Evolutionary conservation across 2,113 vertebrate genomes (phyloP).

Genomic region (Carassius gibelio): DNA sequence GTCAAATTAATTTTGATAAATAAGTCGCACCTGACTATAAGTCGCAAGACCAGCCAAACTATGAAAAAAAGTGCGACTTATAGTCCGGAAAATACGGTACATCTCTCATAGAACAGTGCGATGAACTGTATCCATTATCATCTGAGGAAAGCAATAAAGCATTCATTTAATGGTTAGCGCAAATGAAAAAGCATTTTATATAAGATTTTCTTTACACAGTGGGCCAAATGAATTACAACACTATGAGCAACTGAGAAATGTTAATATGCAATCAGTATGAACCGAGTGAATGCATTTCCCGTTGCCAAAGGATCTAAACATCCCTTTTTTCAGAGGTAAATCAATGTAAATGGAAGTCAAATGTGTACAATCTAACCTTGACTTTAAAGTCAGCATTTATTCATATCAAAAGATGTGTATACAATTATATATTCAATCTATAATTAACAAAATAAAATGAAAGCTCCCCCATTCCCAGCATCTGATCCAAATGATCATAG

Average conservation of each 20-base stretch:
- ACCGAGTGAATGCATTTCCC: not conserved
- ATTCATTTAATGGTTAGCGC: not conserved
- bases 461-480: conserved; percentile 54
- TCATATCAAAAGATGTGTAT: conserved; percentile 58
- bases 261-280: not conserved
- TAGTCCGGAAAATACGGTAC: too few species aligned
- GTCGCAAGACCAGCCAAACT: too few species aligned
- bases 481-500: conserved; percentile 58
- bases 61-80: too few species aligned
- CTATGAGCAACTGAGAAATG: not conserved
- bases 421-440: conserved; percentile 60
- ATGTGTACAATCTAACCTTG: conserved; percentile 52
- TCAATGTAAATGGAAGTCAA: conserved; percentile 18
- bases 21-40: too few species aligned
- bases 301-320: not conserved
- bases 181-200: conserved; percentile 16
- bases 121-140: not conserved
- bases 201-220: not conserved
- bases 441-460: conserved; percentile 59
- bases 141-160: not conserved
- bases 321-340: conserved; percentile 23
- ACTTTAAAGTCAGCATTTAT: conserved; percentile 55
- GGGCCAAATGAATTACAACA: not conserved
- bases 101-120: not conserved
- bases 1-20: too few species aligned